Conservation (phyloP, 2,888 invertebrate species). For the Mimumesa dahlbomi region DNA sequence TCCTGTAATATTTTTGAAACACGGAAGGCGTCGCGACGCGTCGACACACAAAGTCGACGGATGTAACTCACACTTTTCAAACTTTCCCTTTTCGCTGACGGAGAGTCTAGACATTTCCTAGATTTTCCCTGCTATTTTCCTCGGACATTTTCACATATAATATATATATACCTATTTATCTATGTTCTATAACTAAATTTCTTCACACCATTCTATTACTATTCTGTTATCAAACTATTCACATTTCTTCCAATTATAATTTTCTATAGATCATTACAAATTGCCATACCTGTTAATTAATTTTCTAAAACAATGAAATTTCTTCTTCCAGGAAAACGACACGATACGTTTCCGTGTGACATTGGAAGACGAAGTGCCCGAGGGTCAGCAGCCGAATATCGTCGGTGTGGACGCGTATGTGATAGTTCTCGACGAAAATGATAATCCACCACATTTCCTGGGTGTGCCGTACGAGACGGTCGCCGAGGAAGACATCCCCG, state of each 20-base stretch:
- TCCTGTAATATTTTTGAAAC: no score
- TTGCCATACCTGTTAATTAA: background rate
- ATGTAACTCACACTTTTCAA: no score
- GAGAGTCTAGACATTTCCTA: no score
- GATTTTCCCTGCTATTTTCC: no score
- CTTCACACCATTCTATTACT: background rate
- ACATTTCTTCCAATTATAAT: no score
- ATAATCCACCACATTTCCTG: conserved; percentile 87
- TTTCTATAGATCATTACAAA: background rate
- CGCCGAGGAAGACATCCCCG: conserved; percentile 88
- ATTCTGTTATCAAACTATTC: background rate
- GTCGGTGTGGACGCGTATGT: conserved; percentile 90
- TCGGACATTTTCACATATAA: no score
- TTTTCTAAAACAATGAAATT: no score
- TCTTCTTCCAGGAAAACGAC: conserved; percentile 85
- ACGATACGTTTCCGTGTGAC: conserved; percentile 90
- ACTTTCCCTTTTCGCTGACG: no score
- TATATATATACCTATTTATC: no score
- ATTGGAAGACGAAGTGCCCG: conserved; percentile 87
- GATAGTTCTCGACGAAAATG: conserved; percentile 93
- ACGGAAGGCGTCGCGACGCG: no score
- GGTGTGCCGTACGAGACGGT: conserved; percentile 91
- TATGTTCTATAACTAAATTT: background rate
- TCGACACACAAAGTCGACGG: no score
- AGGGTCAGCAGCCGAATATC: conserved; percentile 84